Evolutionary conservation across 2,113 vertebrate species (phyloP).

Genomic region (Damaliscus lunatus): DNA sequence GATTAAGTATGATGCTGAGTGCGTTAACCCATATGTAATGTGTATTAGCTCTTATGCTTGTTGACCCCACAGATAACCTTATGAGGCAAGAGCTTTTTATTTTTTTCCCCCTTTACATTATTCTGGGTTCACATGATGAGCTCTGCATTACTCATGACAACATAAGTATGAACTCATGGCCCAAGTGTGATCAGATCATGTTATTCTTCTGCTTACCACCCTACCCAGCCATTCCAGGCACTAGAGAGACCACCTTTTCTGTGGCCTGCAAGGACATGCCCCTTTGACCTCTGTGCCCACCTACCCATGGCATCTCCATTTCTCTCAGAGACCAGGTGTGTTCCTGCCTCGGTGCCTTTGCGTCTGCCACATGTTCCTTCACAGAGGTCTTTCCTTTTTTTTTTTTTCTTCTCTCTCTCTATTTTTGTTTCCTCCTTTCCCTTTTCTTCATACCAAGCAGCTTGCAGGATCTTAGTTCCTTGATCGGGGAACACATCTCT

Average conservation of each 20-base stretch:
- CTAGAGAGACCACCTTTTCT: neutral
- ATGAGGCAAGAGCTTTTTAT: neutral
- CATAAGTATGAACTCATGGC: neutral
- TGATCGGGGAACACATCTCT: neutral
- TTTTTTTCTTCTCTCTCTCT: neutral
- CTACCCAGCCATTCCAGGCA: fast-evolving
- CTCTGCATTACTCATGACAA: slow-evolving; percentile 3
- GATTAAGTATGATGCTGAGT: slow-evolving; percentile 34
- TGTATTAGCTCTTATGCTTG: neutral
- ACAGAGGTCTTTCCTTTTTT: neutral
- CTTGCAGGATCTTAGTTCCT: neutral
- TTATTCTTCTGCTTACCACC: neutral
- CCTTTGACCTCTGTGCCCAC: neutral
- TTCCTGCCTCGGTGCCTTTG: neutral
- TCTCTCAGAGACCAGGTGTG: neutral
- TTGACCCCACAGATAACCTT: neutral
- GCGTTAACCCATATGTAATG: slow-evolving; percentile 6
- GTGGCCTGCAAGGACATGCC: fast-evolving
- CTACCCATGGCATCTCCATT: fast-evolving
- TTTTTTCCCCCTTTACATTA: neutral
- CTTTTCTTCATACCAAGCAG: neutral
- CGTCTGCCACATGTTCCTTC: fast-evolving
- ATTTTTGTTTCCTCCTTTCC: neutral
- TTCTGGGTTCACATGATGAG: neutral
- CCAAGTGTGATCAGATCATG: neutral